Evolutionary conservation across 2,888 invertebrate genomes (phyloP).

Genomic region (Drymonia ruficornis): DNA sequence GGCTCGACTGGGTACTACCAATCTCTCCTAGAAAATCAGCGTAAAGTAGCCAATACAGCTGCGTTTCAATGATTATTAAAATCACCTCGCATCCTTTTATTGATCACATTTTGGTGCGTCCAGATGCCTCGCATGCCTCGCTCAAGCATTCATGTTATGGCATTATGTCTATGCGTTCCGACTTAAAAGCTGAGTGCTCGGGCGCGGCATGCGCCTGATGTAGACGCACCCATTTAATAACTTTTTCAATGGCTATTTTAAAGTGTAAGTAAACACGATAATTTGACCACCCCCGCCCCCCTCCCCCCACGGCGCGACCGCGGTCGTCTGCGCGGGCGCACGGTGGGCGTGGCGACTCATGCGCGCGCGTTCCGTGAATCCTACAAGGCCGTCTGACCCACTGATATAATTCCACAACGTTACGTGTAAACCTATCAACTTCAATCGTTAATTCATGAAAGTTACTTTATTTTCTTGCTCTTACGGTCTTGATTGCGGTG

Average conservation of each 20-base stretch:
- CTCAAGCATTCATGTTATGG: too few species aligned
- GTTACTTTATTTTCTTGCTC: not conserved
- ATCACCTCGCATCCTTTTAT: too few species aligned
- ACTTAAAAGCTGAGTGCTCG: too few species aligned
- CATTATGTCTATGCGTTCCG: too few species aligned
- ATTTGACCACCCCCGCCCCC: conserved; percentile 23
- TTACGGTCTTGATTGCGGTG: not conserved
- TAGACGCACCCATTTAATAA: too few species aligned
- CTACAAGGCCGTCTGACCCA: conserved; percentile 67
- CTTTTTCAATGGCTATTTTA: not conserved
- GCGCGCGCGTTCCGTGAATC: conserved; percentile 65
- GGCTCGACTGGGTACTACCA: too few species aligned
- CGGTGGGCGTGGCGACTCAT: conserved; percentile 53
- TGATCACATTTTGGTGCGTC: too few species aligned
- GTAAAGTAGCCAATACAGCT: too few species aligned
- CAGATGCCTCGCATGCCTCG: too few species aligned
- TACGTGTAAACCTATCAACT: not conserved
- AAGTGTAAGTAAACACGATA: conserved; percentile 21
- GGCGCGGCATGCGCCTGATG: too few species aligned
- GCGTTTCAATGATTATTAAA: too few species aligned
- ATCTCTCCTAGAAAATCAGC: too few species aligned
- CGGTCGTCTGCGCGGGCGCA: conserved; percentile 22
- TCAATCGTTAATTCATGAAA: not conserved
- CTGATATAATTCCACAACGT: conserved; percentile 51
- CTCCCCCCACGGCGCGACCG: conserved; percentile 10